phyloP scores from a whole-genome alignment of 2,888 invertebrate species.

The Rugalucina vietnamica region DNA sequence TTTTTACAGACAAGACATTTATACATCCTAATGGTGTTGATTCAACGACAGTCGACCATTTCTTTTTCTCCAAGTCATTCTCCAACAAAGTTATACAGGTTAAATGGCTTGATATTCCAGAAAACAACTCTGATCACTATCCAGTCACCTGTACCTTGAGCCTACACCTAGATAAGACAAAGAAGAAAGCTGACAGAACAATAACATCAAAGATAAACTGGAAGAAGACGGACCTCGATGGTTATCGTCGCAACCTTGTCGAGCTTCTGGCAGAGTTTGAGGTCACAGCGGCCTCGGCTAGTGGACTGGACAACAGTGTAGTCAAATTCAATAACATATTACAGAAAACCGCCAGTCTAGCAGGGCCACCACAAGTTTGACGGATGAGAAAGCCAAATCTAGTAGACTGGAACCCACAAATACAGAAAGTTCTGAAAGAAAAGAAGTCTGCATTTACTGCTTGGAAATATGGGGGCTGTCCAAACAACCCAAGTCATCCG shows the following conservation, averaged over 20 bases:
- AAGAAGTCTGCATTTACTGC: neutral
- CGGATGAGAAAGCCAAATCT: conserved; percentile 3
- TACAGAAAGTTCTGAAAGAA: neutral
- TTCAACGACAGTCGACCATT: neutral
- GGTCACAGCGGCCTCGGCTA: neutral
- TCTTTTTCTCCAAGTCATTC: too few relatives aligned
- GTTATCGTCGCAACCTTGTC: neutral
- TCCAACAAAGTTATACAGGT: too few relatives aligned
- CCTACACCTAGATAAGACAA: neutral
- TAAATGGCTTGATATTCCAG: neutral
- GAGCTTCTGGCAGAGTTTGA: neutral
- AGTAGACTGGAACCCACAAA: conserved; percentile 13
- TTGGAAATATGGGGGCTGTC: conserved; percentile 4
- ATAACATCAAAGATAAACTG: neutral
- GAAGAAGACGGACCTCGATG: conserved; percentile 6
- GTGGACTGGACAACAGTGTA: neutral
- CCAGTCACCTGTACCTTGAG: neutral
- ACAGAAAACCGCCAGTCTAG: neutral
- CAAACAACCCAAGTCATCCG: neutral
- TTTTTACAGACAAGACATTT: neutral
- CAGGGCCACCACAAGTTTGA: neutral
- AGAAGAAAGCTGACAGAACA: neutral
- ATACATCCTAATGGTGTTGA: neutral
- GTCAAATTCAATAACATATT: neutral
- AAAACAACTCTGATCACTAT: conserved; percentile 25